Conservation (phyloP, 1,140 invertebrate species). For the Eubasilissa regina region DNA sequence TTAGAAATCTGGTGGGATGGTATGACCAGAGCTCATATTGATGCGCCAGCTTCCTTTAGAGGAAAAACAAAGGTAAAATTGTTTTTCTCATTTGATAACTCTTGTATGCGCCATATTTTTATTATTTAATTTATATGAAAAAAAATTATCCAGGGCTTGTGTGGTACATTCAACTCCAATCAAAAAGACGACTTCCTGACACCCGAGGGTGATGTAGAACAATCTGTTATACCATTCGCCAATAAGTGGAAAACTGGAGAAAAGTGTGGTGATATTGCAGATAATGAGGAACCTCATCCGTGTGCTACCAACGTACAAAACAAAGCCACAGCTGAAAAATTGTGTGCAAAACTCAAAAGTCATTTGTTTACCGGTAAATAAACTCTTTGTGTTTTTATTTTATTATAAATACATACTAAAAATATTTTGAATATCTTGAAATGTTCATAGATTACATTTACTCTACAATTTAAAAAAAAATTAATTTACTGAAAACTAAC, state of each 20-base stretch:
- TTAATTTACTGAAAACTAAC: no score
- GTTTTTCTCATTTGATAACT: neutral
- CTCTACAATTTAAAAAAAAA: no score
- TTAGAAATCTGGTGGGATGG: conserved; percentile 90
- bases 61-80: conserved; percentile 73
- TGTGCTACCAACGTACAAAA: conserved; percentile 82
- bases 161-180: conserved; percentile 90
- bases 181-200: conserved; percentile 93
- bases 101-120: neutral
- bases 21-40: conserved; percentile 84
- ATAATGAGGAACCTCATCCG: conserved; percentile 75
- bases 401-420: no score
- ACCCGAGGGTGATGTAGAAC: conserved; percentile 86
- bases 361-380: conserved; percentile 78
- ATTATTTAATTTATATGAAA: neutral
- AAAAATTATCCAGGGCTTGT: conserved; percentile 78
- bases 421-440: no score
- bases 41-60: conserved; percentile 81
- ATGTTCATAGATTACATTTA: no score
- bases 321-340: conserved; percentile 77
- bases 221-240: conserved; percentile 82
- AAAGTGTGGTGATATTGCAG: conserved; percentile 77
- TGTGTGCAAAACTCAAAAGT: conserved; percentile 80
- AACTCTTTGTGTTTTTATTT: no score
- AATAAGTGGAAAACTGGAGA: conserved; percentile 91